Evolutionary conservation across 2,113 vertebrate species (phyloP).

Genomic region (Bombycilla garrulus): DNA sequence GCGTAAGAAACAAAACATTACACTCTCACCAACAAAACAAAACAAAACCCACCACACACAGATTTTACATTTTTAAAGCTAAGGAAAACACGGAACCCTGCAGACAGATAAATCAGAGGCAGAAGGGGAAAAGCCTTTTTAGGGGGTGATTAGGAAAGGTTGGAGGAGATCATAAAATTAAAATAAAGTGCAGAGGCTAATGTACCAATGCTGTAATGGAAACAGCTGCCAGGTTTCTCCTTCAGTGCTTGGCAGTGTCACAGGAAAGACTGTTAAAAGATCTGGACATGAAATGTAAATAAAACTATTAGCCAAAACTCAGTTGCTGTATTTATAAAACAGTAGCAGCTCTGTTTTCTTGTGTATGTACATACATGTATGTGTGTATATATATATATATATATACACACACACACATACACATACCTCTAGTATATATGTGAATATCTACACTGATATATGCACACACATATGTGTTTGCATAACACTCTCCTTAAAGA

Average conservation of each 20-base stretch:
- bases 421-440: neutral
- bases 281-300: slow-evolving; percentile 53
- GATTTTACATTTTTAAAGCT: neutral
- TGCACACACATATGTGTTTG: accelerated
- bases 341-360: neutral
- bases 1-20: neutral
- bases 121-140: neutral
- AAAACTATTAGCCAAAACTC: slow-evolving; percentile 42
- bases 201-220: slow-evolving; percentile 39
- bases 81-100: neutral
- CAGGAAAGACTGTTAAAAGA: slow-evolving; percentile 55
- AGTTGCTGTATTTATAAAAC: neutral
- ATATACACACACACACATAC: accelerated
- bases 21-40: neutral
- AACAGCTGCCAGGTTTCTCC: slow-evolving; percentile 67
- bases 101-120: neutral
- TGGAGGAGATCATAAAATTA: neutral
- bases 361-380: neutral
- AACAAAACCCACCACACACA: neutral
- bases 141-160: neutral
- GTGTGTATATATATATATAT: accelerated
- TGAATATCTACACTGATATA: neutral
- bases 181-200: slow-evolving; percentile 37
- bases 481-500: neutral
- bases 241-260: slow-evolving; percentile 41